A percentile compares a stretch with the other conserved stretches of the same genome.
Evolutionary conservation across 2,797 vertebrate species (phyloP).

Genomic region (Channa striata): DNA sequence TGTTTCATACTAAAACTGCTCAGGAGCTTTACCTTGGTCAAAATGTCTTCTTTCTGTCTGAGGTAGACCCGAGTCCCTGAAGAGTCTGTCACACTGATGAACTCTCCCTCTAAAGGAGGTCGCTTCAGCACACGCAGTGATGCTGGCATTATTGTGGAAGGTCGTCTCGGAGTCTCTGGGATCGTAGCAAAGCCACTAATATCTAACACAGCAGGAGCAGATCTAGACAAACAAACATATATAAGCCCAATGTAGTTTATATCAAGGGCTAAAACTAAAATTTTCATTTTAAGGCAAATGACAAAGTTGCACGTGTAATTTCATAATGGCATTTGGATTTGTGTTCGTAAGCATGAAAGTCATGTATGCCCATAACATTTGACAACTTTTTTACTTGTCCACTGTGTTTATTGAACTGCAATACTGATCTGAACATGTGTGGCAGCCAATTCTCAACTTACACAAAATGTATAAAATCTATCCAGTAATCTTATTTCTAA

Average conservation of each 20-base stretch:
- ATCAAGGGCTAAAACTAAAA: background rate
- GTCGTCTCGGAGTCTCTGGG: conserved; percentile 65
- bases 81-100: conserved; percentile 91
- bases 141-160: background rate
- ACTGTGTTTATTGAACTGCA: no score
- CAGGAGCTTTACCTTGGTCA: conserved; percentile 47
- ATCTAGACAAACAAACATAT: conserved; percentile 45
- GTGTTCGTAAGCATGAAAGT: no score
- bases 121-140: conserved; percentile 81
- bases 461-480: no score
- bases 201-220: conserved; percentile 62
- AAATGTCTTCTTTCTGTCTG: conserved; percentile 80
- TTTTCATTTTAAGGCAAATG: background rate
- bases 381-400: no score
- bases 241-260: background rate
- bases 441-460: no score
- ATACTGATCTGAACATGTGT: no score
- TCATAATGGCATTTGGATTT: no score
- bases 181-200: conserved; percentile 77
- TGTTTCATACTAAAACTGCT: background rate
- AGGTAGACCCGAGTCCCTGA: conserved; percentile 90
- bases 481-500: no score
- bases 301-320: no score
- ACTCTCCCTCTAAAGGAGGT: conserved; percentile 91
- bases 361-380: no score